These are phyloP conservation scores for Macrobrachium nipponense DNA, from an alignment of 1,140 invertebrate genomes.

Conservation along the genomic window DNA sequence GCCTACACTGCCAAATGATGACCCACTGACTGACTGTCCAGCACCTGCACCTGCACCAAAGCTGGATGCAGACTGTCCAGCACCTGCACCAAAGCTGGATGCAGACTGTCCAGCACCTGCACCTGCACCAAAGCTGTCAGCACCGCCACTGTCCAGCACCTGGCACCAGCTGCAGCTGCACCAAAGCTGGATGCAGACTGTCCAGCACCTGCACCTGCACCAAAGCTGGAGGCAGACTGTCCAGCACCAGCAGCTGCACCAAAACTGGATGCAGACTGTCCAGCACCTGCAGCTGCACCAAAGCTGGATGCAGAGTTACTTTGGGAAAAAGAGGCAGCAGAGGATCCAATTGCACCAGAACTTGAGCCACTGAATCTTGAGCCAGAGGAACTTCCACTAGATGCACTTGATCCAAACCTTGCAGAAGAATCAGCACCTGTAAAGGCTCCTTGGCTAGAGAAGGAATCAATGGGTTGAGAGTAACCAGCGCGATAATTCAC, in stretches of 20 bases:
- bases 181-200: neutral
- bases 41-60: too few relatives aligned
- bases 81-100: neutral
- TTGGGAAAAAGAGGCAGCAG: neutral
- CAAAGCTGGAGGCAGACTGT: too few relatives aligned
- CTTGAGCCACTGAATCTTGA: conserved; percentile 5
- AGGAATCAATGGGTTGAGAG: neutral
- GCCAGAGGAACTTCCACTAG: neutral
- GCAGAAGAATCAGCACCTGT: neutral
- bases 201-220: too few relatives aligned
- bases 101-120: neutral
- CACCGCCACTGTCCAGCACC: neutral
- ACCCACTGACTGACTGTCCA: too few relatives aligned
- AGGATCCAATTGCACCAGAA: neutral
- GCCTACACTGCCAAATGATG: neutral
- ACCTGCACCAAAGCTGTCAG: neutral
- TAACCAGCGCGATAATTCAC: conserved; percentile 24
- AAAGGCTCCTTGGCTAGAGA: neutral
- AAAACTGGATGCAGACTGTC: too few relatives aligned
- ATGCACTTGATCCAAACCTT: conserved; percentile 5
- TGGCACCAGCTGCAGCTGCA: too few relatives aligned
- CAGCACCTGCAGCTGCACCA: too few relatives aligned
- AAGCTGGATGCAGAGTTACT: neutral
- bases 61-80: too few relatives aligned
- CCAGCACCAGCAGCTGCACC: too few relatives aligned